Evolutionary conservation across 2,113 vertebrate species (phyloP).

Genomic region (Emydura subglobosa): DNA sequence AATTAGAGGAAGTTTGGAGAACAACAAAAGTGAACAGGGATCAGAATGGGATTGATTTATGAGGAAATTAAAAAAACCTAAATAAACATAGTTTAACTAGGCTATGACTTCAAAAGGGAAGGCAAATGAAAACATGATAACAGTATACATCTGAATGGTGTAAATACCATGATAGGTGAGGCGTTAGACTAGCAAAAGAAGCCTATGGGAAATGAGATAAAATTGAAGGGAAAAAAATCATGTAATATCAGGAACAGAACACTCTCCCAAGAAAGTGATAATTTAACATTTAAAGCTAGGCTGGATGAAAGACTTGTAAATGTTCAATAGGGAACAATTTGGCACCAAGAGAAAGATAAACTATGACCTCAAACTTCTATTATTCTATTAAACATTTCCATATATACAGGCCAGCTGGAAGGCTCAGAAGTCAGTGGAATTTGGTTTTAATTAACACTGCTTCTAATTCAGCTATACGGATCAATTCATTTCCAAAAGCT

Average conservation of each 20-base stretch:
- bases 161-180: neutral
- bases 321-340: neutral
- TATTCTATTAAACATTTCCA: constrained; percentile 39
- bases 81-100: neutral
- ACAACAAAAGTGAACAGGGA: neutral
- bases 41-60: neutral
- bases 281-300: neutral
- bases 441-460: constrained; percentile 1
- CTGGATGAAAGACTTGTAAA: neutral
- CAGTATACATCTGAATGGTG: neutral
- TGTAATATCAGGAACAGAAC: neutral
- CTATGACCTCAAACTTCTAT: neutral
- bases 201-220: neutral
- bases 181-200: neutral
- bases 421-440: neutral
- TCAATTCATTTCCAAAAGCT: neutral
- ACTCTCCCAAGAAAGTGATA: neutral
- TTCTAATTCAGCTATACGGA: neutral
- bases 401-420: neutral
- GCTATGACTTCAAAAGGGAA: neutral
- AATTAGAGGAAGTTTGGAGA: neutral
- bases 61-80: neutral
- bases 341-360: neutral
- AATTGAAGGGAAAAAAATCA: neutral
- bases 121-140: neutral